Evolutionary conservation across 2,888 invertebrate species (phyloP).

Genomic region (Hypomecis atomaria): DNA sequence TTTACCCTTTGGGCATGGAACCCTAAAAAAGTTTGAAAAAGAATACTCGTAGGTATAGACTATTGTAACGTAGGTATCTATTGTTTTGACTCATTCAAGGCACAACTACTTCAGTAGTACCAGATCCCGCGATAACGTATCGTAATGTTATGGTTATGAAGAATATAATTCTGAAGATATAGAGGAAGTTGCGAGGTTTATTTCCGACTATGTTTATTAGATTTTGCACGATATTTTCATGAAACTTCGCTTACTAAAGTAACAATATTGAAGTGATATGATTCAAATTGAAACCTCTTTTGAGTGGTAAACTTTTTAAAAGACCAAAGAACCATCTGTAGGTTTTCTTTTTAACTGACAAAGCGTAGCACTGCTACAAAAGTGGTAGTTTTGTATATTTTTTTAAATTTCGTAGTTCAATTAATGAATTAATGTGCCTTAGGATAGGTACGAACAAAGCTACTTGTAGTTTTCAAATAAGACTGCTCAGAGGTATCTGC

Average conservation of each 20-base stretch:
- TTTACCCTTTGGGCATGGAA: too few species aligned
- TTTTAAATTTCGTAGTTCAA: too few species aligned
- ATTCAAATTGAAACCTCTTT: neutral
- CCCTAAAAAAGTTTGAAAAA: too few species aligned
- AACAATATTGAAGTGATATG: neutral
- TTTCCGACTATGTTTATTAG: constrained; percentile 27
- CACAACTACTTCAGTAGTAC: constrained; percentile 22
- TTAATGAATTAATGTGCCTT: too few species aligned
- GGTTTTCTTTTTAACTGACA: neutral
- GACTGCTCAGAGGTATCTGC: too few species aligned
- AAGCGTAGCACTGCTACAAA: too few species aligned
- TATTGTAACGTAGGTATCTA: constrained; percentile 9
- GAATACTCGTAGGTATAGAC: too few species aligned
- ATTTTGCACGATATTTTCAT: constrained; percentile 14
- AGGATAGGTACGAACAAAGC: too few species aligned
- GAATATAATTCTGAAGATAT: constrained; percentile 36
- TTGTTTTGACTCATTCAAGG: neutral
- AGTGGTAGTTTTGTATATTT: too few species aligned
- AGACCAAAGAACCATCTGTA: neutral
- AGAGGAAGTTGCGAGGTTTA: constrained; percentile 32
- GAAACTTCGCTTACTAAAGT: constrained; percentile 16
- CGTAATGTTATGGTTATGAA: constrained; percentile 44
- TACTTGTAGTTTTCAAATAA: too few species aligned
- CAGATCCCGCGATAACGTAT: constrained; percentile 41
- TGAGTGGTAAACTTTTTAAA: neutral